Base-by-base conservation (phyloP, 2,888 invertebrate species). In the Cosmia trapezina region DNA sequence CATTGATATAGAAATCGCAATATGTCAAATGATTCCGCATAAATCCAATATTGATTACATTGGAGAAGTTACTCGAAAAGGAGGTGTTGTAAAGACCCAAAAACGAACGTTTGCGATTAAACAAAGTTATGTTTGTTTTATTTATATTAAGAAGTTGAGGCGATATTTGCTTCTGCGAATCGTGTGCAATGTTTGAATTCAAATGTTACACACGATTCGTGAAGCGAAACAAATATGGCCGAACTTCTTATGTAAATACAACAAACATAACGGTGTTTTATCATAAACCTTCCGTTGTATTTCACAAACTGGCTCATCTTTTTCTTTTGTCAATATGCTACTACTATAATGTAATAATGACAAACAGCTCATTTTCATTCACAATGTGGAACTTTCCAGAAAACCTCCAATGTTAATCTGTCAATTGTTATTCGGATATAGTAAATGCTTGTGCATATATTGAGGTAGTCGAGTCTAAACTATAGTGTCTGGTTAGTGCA, bases 51-150 rank as follows among this genome's bases (percentile, higher is more conserved):
- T 49, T 74, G 54, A 63, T 79, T 80, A 63, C 53, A 63, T 80
- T 80, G 43, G 51, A 56, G 73, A 69, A 72, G 68, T 64, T 61
- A 43, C 33, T 56, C n/a, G 54, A 14, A 33, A 69, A 67, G 43
- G 64, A 43, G 62, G 60, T 61, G 53, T 63, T 56, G 47, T 66
- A 72, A 68, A 72, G 45, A 59, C 67, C 75, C 73, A 71, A 85
- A 84, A 85, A 86, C 81, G 80, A 80, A 80, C 82, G 77, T 83
- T 87, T 73, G 70, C 76, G 72, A 78, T 83, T 76, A 56, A 73
- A 76, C 70, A 71, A 84, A 84, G 77, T 84, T 83, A 28, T 75
- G 77, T 83, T 85, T 85, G 83, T 73, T 70, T 65, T 75, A 79
- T 82, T 84, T 80, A 82, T 73, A 61, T 81, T 74, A 75, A 74